Base-by-base conservation (phyloP, 30 jellyfish, hydroid and myxozoan species). In the Catostylus mosaicus region DNA sequence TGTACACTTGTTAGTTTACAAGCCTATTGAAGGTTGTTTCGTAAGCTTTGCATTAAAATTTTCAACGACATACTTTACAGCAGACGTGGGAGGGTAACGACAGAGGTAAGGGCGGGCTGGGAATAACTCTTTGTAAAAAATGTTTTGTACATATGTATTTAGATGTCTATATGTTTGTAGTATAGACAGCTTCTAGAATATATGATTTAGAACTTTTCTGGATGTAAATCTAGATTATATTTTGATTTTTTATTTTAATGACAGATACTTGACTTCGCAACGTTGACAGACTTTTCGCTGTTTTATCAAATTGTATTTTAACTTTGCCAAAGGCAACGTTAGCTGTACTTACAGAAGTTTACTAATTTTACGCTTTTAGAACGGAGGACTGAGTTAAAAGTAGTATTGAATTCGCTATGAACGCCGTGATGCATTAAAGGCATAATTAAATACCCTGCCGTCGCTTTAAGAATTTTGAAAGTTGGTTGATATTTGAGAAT, bases 91-190 rank as follows among this genome's bases (percentile, higher is more conserved):
- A 3, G 77, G 90, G 84, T 26, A 73, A 73, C 30, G 75, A n/a
- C 29, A 19, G 30, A 3, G 67, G 67, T 10, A 52, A n/a, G 67
- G 67, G 8, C 26, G 51, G 77, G 73, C 30, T 34, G 24, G 19
- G 63, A 22, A 20, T 52, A 20, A 66, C 68, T 67, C 66, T 81
- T 66, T 81, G 91, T 81, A 81, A 48, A 81, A 35, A 64, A 52
- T 54, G 62, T 33, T 48, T 35, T 80, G 91, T 81, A 81, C 31
- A 81, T 81, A 81, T 81, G 91, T 81, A 67, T 45, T 61, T 81
- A 56, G 45, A 65, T 81, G 91, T 81, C 91, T 81, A 81, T 81
- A 60, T 57, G 77, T 81, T 81, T 51, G 45, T 36, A 56, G 27
- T 81, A 81, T 81, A 68, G 91, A 72, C 72, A 68, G 73, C 48